Evolutionary conservation across 1,140 invertebrate genomes (phyloP).

Genomic region (Gyrodactylus bullatarudis): DNA sequence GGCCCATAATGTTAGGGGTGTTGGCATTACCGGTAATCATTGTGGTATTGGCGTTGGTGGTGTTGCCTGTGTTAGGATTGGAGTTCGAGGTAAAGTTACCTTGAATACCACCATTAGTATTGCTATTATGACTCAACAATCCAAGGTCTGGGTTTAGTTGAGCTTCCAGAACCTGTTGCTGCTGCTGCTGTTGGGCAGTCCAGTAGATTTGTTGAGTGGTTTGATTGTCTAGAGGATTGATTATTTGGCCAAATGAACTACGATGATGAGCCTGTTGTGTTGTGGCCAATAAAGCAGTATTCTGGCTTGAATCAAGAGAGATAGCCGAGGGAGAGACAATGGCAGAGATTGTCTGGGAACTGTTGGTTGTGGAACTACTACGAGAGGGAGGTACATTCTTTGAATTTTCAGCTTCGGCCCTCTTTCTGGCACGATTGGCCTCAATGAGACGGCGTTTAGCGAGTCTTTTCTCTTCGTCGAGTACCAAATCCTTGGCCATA

Average conservation of each 20-base stretch:
- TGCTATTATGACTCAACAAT: no score
- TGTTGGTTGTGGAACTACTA: background rate
- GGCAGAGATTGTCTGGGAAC: background rate
- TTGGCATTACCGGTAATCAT: no score
- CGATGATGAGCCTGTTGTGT: background rate
- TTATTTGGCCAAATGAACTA: background rate
- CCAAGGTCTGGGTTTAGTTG: no score
- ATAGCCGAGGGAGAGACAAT: background rate
- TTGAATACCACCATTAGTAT: no score
- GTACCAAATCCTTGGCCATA: conserved; percentile 16
- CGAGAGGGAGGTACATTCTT: background rate
- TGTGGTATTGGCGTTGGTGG: no score
- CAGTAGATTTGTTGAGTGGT: background rate
- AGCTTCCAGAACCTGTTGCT: no score
- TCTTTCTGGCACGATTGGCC: background rate
- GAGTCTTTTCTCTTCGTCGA: background rate
- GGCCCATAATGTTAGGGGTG: no score
- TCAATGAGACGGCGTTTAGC: background rate
- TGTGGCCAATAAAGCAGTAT: no score
- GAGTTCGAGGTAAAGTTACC: no score
- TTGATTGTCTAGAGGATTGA: background rate
- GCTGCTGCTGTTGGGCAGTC: background rate
- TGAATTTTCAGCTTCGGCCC: background rate
- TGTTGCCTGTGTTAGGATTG: no score
- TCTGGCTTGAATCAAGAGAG: background rate